These are phyloP conservation scores for Ornithoptera alexandrae DNA, from an alignment of 2,888 invertebrate genomes.

Conservation along the genomic window DNA sequence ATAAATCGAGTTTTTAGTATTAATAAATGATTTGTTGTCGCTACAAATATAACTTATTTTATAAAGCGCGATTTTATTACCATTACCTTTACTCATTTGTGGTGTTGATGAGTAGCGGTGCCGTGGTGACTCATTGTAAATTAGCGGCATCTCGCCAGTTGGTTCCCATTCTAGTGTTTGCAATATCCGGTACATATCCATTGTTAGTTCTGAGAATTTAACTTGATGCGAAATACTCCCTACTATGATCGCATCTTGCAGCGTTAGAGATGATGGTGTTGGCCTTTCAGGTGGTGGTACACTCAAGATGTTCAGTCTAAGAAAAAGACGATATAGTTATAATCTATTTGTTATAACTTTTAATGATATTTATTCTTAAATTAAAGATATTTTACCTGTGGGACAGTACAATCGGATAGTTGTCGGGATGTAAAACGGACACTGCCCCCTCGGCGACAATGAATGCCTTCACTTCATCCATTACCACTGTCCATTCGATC, in stretches of 20 bases:
- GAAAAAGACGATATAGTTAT: constrained; percentile 32
- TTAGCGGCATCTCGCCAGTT: constrained; percentile 88
- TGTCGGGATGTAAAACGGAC: constrained; percentile 92
- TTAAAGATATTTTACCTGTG: constrained; percentile 83
- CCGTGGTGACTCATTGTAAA: constrained; percentile 68
- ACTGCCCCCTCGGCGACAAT: constrained; percentile 95
- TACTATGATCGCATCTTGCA: constrained; percentile 96
- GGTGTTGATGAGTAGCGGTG: constrained; percentile 78
- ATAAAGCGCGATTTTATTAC: neutral
- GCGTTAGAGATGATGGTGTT: constrained; percentile 89
- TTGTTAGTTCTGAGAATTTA: constrained; percentile 96
- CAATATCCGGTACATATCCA: constrained; percentile 98
- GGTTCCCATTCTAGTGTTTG: constrained; percentile 97
- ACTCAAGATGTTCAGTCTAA: constrained; percentile 88
- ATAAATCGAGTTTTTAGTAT: too few species aligned
- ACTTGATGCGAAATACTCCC: constrained; percentile 97
- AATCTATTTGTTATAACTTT: neutral
- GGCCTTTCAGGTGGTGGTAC: constrained; percentile 94
- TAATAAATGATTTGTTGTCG: too few species aligned
- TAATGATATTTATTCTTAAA: constrained; percentile 3
- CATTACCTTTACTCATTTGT: constrained; percentile 52
- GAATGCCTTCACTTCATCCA: constrained; percentile 96
- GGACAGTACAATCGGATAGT: constrained; percentile 90
- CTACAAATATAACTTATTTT: neutral
- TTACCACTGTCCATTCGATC: constrained; percentile 95